Percentiles rank a stretch among this genome's conserved stretches.
These are phyloP conservation scores for Manis crassicaudata DNA, from an alignment of 2,797 vertebrate genomes.

Conservation along the genomic window DNA sequence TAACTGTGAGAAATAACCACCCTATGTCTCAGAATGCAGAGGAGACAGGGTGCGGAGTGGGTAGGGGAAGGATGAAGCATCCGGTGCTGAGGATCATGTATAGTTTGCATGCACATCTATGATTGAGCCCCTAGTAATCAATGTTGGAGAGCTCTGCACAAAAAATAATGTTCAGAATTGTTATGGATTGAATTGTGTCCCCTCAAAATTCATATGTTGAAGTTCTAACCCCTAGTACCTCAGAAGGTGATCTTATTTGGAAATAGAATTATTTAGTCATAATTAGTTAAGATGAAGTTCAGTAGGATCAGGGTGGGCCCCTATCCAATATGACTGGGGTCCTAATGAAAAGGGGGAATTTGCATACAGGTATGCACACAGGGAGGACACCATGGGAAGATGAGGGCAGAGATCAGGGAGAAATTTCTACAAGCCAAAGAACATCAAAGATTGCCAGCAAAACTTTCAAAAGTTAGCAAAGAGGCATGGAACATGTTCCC, in stretches of 20 bases:
- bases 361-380: neutral
- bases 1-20: neutral
- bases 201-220: neutral
- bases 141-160: neutral
- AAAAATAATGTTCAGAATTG: conserved; percentile 15
- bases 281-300: conserved; percentile 23
- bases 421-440: neutral
- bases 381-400: neutral
- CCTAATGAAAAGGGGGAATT: neutral
- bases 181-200: neutral
- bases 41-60: neutral
- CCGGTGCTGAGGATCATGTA: neutral
- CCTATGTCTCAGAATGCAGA: conserved; percentile 16
- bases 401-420: neutral
- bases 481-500: neutral
- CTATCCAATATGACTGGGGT: neutral
- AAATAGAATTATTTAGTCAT: neutral
- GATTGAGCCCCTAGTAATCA: neutral
- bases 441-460: neutral
- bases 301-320: neutral
- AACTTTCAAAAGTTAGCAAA: neutral
- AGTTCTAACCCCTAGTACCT: neutral
- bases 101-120: neutral
- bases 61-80: neutral
- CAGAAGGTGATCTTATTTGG: conserved; percentile 25